A percentile compares a stretch with the other conserved stretches of the same genome.
These are phyloP conservation scores for Hypsibius dujardini DNA, from an alignment of 1,140 invertebrate species.

Conservation along the genomic window DNA sequence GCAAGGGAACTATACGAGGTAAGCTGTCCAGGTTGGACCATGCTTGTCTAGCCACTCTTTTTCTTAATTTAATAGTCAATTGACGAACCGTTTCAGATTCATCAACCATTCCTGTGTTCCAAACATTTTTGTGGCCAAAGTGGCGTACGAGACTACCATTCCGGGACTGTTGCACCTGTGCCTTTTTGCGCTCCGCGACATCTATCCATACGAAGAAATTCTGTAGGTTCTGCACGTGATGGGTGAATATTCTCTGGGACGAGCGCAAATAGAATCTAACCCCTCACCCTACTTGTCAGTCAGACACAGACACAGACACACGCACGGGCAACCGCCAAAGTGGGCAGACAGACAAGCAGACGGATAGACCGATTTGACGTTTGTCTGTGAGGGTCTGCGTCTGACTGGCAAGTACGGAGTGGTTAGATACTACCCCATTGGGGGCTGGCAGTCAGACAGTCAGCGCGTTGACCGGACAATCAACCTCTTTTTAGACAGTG, in stretches of 20 bases:
- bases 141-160: background rate
- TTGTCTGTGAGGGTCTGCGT: too few relatives aligned
- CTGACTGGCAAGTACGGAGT: too few relatives aligned
- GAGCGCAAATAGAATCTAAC: background rate
- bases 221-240: background rate
- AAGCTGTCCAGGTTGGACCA: background rate
- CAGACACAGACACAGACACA: background rate
- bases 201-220: background rate
- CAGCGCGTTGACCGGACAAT: too few relatives aligned
- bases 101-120: conserved; percentile 15
- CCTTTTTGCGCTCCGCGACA: background rate
- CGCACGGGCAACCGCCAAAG: too few relatives aligned
- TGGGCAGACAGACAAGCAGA: too few relatives aligned
- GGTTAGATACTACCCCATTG: too few relatives aligned
- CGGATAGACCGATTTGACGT: too few relatives aligned
- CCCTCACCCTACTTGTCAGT: background rate
- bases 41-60: background rate
- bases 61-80: background rate
- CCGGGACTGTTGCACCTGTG: conserved; percentile 11
- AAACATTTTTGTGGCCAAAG: conserved; percentile 8
- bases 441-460: too few relatives aligned
- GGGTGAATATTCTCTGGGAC: too few relatives aligned
- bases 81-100: background rate
- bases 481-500: too few relatives aligned
- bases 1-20: conserved; percentile 5